phyloP scores from a whole-genome alignment of 2,888 invertebrate species.

The Drosophila yooni region DNA sequence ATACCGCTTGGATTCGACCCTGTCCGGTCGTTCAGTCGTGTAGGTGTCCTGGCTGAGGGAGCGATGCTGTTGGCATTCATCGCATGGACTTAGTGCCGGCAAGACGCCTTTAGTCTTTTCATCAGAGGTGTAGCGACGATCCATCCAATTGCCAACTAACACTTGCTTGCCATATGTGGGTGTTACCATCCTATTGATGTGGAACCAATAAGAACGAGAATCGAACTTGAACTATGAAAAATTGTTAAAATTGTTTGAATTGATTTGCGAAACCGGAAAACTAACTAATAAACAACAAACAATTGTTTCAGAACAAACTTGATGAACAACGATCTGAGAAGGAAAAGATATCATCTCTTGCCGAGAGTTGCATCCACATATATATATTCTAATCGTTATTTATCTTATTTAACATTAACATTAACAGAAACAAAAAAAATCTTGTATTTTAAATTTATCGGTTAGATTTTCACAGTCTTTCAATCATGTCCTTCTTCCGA shows the following conservation, averaged over 20 bases:
- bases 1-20: not conserved
- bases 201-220: not conserved
- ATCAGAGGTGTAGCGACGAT: slow-evolving; percentile 51
- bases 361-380: too few relatives aligned
- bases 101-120: slow-evolving; percentile 53
- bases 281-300: not conserved
- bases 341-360: not conserved
- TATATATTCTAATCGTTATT: not conserved
- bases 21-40: not conserved
- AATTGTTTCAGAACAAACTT: not conserved
- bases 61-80: slow-evolving; percentile 47
- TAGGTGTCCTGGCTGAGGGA: slow-evolving; percentile 50
- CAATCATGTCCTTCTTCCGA: slow-evolving; percentile 26
- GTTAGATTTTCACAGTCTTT: not conserved
- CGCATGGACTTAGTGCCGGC: slow-evolving; percentile 36
- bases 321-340: not conserved
- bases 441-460: rapidly evolving
- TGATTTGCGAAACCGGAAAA: not conserved
- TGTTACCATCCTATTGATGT: slow-evolving; percentile 22
- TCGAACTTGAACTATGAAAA: not conserved
- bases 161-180: slow-evolving; percentile 48
- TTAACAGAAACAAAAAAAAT: not conserved
- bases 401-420: not conserved
- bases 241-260: not conserved
- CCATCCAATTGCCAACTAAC: slow-evolving; percentile 63